These are phyloP conservation scores for Tamandua tetradactyla DNA, from an alignment of 2,797 vertebrate genomes.

Conservation along the genomic window DNA sequence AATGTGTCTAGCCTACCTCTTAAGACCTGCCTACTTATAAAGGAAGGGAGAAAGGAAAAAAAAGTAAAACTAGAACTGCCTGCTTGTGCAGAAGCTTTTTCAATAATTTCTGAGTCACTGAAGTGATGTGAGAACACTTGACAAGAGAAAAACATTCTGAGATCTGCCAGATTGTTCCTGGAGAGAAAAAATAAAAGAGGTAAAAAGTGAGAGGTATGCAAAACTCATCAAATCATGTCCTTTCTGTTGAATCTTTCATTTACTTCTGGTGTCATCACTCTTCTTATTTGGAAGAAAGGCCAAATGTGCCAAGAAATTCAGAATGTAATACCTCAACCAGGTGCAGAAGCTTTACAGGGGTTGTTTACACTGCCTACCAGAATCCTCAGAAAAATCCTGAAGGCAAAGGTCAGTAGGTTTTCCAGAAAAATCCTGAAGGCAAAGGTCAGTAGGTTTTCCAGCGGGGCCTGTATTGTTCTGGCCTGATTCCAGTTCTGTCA, in stretches of 20 bases:
- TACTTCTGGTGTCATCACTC: background rate
- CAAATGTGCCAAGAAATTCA: background rate
- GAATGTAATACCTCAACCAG: background rate
- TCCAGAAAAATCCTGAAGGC: background rate
- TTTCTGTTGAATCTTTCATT: background rate
- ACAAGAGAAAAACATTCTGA: background rate
- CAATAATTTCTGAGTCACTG: background rate
- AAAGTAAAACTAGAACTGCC: background rate
- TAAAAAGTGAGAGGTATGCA: background rate
- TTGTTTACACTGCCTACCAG: background rate
- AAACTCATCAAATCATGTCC: background rate
- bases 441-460: background rate
- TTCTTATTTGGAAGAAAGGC: background rate
- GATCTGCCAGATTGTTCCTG: background rate
- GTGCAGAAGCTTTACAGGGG: background rate
- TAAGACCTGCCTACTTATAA: background rate
- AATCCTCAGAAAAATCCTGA: background rate
- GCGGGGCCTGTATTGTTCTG: slow-evolving; percentile 47
- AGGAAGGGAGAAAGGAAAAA: background rate
- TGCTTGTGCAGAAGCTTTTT: background rate
- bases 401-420: background rate
- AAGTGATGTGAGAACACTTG: background rate
- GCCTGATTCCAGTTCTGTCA: slow-evolving; percentile 59
- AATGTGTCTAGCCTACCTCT: background rate
- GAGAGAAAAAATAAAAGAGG: background rate